Base-by-base conservation (phyloP, 2,113 vertebrate species). In the Perccottus glenii region DNA sequence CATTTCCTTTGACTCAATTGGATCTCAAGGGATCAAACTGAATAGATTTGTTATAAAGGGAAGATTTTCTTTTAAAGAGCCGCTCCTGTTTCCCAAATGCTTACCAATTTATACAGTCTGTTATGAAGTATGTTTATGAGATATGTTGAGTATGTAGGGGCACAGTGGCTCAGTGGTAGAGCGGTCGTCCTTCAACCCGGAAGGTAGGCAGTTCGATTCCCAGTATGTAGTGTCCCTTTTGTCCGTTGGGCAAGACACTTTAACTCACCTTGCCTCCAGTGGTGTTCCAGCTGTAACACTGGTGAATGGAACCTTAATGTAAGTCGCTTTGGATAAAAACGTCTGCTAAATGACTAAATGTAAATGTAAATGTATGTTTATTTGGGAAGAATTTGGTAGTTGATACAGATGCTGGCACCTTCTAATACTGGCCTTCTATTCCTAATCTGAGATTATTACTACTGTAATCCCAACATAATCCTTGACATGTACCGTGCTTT, bases 361-460 rank as follows among this genome's bases (percentile, higher is more conserved):
- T n/a, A n/a, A n/a, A n/a, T n/a, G n/a, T n/a, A n/a, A n/a, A n/a
- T n/a, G n/a, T n/a, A n/a, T 67, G 58, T 74, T 49, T 67, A 5
- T 46, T 52, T 50, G 40, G 16, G 16, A 52, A 58, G 27, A 67
- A 55, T 82, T 50, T 42, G 61, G 63, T 67, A 43, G 63, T 58
- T 11, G 15, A 46, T 52, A 53, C 55, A 32, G 70, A 65, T 66
- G 64, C 64, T 58, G 64, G 55, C 70, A 78, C 78, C 78, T 85
- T 79, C 42, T 71, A 75, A 81, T 67, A 76, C 73, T 57, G 73
- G 42, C 60, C 56, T 71, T 56, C 68, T 70, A 55, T 84, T 87
- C 75, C 76, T 88, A 87, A 90, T 90, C 87, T 88, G 69, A 82
- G 72, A 87, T 89, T 85, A 85, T 84, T 84, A 72, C 83, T 53